Conservation (phyloP, 2,888 invertebrate species). For the Calameuta pallipes region DNA sequence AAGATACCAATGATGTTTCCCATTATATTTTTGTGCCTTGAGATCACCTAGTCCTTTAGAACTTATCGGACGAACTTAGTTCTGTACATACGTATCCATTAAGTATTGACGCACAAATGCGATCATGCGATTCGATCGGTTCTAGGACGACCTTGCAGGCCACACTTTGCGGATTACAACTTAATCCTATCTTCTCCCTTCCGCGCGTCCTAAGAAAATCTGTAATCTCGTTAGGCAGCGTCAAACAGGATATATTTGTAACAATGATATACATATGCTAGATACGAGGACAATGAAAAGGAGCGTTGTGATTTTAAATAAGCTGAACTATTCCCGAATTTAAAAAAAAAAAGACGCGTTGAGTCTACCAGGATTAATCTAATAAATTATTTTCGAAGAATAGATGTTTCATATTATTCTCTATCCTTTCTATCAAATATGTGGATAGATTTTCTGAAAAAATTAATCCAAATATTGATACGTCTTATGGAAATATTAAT, state of each 20-base stretch:
- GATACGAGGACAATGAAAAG: background rate
- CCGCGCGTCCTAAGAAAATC: background rate
- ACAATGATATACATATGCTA: background rate
- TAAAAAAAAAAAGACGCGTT: background rate
- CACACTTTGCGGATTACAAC: background rate
- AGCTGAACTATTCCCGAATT: background rate
- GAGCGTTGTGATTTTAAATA: background rate
- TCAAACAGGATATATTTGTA: background rate
- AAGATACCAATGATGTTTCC: constrained; percentile 58
- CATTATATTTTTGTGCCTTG: constrained; percentile 62
- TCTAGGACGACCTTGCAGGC: background rate
- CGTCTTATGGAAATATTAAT: background rate
- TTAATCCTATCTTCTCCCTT: background rate
- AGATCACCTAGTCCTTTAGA: constrained; percentile 12
- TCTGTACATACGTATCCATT: background rate
- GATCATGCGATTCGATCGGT: background rate
- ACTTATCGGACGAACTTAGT: background rate
- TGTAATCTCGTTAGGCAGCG: background rate
- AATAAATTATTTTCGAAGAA: constrained; percentile 19
- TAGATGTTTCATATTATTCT: background rate
- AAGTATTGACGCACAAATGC: background rate
- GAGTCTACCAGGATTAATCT: background rate
- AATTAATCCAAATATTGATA: background rate
- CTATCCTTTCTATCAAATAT: background rate
- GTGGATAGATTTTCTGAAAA: background rate